A percentile compares a stretch with the other conserved stretches of the same genome.
Evolutionary conservation across 2,797 vertebrate genomes (phyloP).

Genomic region (Notamacropus eugenii): DNA sequence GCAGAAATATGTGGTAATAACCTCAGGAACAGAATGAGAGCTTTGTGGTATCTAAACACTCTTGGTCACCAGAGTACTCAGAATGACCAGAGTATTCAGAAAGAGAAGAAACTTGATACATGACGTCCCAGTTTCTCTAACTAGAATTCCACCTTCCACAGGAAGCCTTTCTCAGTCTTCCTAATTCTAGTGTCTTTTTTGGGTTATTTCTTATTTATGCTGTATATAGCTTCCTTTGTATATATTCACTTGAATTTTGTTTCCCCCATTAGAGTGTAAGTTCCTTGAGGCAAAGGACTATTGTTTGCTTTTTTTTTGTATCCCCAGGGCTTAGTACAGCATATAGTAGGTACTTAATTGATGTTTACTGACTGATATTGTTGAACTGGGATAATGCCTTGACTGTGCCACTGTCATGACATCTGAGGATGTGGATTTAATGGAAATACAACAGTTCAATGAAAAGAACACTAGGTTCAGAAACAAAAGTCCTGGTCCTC

Average conservation of each 20-base stretch:
- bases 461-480: not conserved
- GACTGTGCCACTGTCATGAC: not conserved
- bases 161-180: too few relatives aligned
- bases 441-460: not conserved
- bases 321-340: not conserved
- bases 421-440: not conserved
- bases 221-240: not conserved
- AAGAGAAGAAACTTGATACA: not conserved
- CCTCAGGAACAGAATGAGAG: not conserved
- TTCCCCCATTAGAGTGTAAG: not conserved
- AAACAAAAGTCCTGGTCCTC: not conserved
- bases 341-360: too few relatives aligned
- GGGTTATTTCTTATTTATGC: not conserved
- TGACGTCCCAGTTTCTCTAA: not conserved
- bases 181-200: not conserved
- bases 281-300: not conserved
- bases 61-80: too few relatives aligned
- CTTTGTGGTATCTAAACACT: not conserved
- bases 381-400: too few relatives aligned
- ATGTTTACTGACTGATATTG: too few relatives aligned
- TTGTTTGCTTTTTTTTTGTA: not conserved
- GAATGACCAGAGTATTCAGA: not conserved
- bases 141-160: not conserved
- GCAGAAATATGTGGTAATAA: not conserved
- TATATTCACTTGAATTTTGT: not conserved